These are phyloP conservation scores for Spodoptera frugiperda DNA, from an alignment of 1,140 invertebrate genomes.

Conservation along the genomic window DNA sequence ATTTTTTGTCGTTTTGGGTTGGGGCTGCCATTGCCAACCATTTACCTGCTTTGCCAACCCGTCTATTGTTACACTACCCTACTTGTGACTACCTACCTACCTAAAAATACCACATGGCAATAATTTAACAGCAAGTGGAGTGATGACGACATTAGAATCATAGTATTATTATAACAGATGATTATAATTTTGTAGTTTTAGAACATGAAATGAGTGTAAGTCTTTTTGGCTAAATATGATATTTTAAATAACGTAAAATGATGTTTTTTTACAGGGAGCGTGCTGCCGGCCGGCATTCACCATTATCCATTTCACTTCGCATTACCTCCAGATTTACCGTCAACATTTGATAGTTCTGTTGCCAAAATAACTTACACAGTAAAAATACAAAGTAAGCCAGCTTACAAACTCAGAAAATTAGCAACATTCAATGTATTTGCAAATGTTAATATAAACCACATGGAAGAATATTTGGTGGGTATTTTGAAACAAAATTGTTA, in stretches of 20 bases:
- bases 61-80: no score
- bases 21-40: no score
- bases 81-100: no score
- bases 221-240: no score
- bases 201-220: no score
- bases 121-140: no score
- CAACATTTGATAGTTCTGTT: slow-evolving; percentile 71
- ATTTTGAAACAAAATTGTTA: neutral
- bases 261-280: slow-evolving; percentile 66
- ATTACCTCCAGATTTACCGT: slow-evolving; percentile 69
- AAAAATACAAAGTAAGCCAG: slow-evolving; percentile 62
- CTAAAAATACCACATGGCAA: no score
- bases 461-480: slow-evolving; percentile 67
- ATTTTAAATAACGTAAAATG: slow-evolving; percentile 4
- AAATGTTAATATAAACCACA: slow-evolving; percentile 68
- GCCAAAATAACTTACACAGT: slow-evolving; percentile 70
- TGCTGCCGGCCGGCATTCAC: slow-evolving; percentile 61
- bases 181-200: no score
- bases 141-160: no score
- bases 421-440: slow-evolving; percentile 64
- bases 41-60: no score
- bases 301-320: slow-evolving; percentile 74
- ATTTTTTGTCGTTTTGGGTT: no score
- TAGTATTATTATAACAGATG: no score
- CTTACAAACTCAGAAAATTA: slow-evolving; percentile 57